Base-by-base conservation (phyloP, 1,140 invertebrate species). In the Olivierus martensii region DNA sequence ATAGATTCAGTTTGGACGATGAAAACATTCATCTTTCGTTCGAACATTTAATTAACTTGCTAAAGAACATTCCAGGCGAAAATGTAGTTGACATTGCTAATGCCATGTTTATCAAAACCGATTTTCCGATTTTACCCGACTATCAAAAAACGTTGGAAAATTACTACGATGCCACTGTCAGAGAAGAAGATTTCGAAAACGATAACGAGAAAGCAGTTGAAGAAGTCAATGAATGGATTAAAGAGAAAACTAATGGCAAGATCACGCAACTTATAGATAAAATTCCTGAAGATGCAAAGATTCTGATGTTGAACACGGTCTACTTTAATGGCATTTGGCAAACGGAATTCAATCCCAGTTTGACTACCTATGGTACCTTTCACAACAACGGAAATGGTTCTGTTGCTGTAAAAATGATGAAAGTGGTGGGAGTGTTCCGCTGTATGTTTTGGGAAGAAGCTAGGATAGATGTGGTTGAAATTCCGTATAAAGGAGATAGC, bases 251-350 rank as follows among this genome's bases (percentile, higher is more conserved):
- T 0, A 66, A 69, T 47, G 71, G 73, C 5, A 81, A 79, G 63
- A 85, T 87, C 18, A 59, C 65, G 2, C 65, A 71, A 17, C 74
- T 87, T n/a, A 54, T 86, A 14, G 61, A 69, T 1, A 52, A 61
- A 2, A 75, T 75, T 1, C 56, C 67, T 5, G 55, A 69, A 0
- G 46, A 55, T 0, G 86, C 82, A 0, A 73, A 67, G n/a, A 65
- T 83, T 12, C 74, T 85, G 14, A 63, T 87, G n/a, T 81, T 82
- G 3, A 85, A 82, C 57, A 81, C 82, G 0, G 65, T 87, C 3
- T 86, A 87, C 56, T 88, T 88, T 52, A 83, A 79, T 59, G 84
- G 78, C 9, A 72, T 75, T 51, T 88, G 85, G 85, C 72, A 81
- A 38, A 68, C 74, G 3, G 74, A 79, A 1, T 92, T 92, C 65